phyloP scores from a whole-genome alignment of 2,113 vertebrate species.

The Hemicordylus capensis region DNA sequence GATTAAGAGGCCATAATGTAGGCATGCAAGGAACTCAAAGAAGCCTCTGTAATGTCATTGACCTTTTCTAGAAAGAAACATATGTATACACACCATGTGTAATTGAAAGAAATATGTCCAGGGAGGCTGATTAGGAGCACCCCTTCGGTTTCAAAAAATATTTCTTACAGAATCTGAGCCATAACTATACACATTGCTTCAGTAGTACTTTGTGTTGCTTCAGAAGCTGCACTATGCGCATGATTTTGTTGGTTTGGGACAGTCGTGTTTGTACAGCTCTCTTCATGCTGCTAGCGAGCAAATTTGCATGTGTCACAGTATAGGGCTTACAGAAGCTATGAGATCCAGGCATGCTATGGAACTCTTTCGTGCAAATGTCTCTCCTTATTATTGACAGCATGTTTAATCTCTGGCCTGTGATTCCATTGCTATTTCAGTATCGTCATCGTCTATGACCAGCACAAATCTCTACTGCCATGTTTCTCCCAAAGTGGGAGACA shows the following conservation, averaged over 20 bases:
- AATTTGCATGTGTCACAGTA: background rate
- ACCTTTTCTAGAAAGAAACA: background rate
- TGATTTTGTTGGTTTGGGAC: background rate
- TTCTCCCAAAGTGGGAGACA: background rate
- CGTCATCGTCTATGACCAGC: background rate
- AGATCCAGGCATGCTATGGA: background rate
- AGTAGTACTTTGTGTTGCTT: background rate
- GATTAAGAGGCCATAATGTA: background rate
- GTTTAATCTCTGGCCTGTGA: conserved; percentile 1
- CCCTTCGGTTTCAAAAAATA: background rate
- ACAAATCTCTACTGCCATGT: background rate
- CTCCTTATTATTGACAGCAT: background rate
- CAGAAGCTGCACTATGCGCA: background rate
- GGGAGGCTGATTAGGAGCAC: background rate
- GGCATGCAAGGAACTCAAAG: background rate
- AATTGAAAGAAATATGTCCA: background rate
- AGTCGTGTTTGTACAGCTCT: background rate
- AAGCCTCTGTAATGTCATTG: background rate
- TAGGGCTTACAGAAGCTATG: background rate
- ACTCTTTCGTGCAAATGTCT: background rate
- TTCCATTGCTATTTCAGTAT: background rate
- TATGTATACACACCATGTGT: background rate
- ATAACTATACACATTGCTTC: background rate
- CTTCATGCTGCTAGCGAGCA: background rate
- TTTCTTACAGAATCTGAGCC: background rate